These are phyloP conservation scores for Drosophila pachea DNA, from an alignment of 1,140 invertebrate species.

Conservation along the genomic window DNA sequence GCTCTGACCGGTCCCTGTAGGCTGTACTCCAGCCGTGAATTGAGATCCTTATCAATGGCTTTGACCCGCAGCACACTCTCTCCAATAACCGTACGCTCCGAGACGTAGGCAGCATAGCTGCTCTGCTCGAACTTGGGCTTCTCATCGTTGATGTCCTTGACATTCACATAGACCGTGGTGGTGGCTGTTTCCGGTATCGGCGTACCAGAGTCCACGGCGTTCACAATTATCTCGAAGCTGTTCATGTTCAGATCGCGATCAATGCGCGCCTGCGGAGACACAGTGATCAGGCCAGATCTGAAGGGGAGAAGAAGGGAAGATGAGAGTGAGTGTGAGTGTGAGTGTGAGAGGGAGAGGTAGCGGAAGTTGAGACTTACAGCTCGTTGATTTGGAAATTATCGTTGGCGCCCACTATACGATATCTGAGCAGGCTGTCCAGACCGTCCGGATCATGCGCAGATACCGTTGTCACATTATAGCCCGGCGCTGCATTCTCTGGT, in stretches of 20 bases:
- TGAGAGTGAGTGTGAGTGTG: background rate
- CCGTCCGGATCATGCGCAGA: conserved; percentile 88
- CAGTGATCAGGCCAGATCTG: conserved; percentile 85
- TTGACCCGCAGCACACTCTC: conserved; percentile 82
- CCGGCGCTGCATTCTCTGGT: conserved; percentile 84
- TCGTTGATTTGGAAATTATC: conserved; percentile 90
- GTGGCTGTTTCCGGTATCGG: conserved; percentile 88
- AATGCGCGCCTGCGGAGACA: conserved; percentile 86
- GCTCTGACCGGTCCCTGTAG: conserved; percentile 85
- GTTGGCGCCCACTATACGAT: conserved; percentile 87
- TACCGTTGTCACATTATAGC: conserved; percentile 85
- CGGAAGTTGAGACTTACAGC: conserved; percentile 79
- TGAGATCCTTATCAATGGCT: conserved; percentile 86
- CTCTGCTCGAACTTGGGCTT: conserved; percentile 86
- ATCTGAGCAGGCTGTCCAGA: conserved; percentile 84
- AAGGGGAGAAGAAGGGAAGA: conserved; percentile 14
- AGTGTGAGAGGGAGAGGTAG: no score
- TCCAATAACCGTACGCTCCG: conserved; percentile 84
- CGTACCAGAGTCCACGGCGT: conserved; percentile 85
- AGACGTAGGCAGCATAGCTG: conserved; percentile 84
- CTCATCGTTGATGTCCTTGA: conserved; percentile 91
- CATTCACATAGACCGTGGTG: conserved; percentile 85
- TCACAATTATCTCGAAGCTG: conserved; percentile 85
- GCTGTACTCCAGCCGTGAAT: conserved; percentile 84
- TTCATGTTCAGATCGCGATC: conserved; percentile 85